These are phyloP conservation scores for Ameiurus melas DNA, from an alignment of 2,113 vertebrate species.

Conservation along the genomic window DNA sequence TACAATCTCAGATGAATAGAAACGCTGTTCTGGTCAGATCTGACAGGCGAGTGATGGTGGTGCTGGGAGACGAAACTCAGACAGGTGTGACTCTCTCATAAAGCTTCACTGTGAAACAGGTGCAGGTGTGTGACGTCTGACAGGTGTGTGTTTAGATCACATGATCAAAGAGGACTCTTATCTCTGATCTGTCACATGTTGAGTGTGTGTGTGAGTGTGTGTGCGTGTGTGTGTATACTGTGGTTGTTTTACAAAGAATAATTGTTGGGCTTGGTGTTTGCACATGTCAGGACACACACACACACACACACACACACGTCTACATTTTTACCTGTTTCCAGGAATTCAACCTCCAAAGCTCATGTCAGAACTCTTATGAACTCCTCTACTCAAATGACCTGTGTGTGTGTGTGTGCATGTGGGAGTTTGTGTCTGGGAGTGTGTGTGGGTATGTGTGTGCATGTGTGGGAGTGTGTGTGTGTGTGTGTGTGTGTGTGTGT, in stretches of 20 bases:
- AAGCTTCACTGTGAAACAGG: not conserved
- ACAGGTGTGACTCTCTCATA: not conserved
- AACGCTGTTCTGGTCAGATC: not conserved
- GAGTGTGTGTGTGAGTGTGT: not conserved
- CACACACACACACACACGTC: not conserved
- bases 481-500: no score
- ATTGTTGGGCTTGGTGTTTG: not conserved
- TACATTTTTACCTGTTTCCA: not conserved
- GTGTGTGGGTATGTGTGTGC: not conserved
- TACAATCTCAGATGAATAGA: not conserved
- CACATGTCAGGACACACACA: not conserved
- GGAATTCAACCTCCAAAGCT: not conserved
- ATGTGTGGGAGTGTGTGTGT: no score
- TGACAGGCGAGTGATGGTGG: not conserved
- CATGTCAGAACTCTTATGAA: not conserved
- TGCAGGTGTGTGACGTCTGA: not conserved
- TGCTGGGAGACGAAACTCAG: not conserved
- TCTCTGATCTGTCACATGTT: slow-evolving; percentile 2
- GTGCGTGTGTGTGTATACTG: not conserved
- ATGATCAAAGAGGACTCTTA: slow-evolving; percentile 5
- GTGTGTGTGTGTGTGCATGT: no score
- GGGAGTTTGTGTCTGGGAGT: not conserved
- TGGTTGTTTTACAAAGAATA: not conserved
- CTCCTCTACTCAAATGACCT: not conserved
- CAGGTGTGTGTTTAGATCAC: slow-evolving; percentile 15